A percentile compares a stretch with the other conserved stretches of the same genome.
Conservation (phyloP, 2,113 vertebrate species). For the Pavo muticus region DNA sequence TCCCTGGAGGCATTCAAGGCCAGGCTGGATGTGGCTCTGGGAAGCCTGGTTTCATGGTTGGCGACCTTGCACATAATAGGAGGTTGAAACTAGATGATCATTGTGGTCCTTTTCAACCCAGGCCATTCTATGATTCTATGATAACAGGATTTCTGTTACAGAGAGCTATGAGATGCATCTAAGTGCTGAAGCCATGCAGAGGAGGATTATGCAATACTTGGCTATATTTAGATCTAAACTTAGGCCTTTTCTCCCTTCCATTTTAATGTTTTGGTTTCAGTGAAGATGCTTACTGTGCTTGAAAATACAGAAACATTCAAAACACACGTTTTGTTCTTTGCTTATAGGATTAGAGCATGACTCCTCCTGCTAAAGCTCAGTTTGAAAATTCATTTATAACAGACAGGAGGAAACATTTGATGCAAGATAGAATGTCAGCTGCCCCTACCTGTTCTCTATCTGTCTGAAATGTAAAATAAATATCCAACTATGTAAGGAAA, state of each 20-base stretch:
- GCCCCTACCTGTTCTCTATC: not conserved
- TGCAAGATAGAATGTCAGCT: not conserved
- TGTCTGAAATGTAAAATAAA: not conserved
- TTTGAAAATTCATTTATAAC: not conserved
- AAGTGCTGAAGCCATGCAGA: not conserved
- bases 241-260: not conserved
- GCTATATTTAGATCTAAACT: not conserved
- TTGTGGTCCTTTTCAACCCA: no score
- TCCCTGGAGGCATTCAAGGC: no score
- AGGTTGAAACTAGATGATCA: no score
- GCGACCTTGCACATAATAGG: no score
- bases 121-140: no score
- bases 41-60: no score
- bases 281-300: not conserved
- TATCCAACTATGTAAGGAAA: not conserved
- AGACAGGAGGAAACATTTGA: not conserved
- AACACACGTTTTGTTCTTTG: not conserved
- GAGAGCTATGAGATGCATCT: not conserved
- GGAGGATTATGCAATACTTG: not conserved
- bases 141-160: not conserved
- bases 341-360: not conserved
- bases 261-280: not conserved
- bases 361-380: not conserved
- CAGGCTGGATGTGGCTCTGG: no score
- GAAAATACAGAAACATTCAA: not conserved